Evolutionary conservation across 2,888 invertebrate genomes (phyloP).

Genomic region (Diarsia dahlii): DNA sequence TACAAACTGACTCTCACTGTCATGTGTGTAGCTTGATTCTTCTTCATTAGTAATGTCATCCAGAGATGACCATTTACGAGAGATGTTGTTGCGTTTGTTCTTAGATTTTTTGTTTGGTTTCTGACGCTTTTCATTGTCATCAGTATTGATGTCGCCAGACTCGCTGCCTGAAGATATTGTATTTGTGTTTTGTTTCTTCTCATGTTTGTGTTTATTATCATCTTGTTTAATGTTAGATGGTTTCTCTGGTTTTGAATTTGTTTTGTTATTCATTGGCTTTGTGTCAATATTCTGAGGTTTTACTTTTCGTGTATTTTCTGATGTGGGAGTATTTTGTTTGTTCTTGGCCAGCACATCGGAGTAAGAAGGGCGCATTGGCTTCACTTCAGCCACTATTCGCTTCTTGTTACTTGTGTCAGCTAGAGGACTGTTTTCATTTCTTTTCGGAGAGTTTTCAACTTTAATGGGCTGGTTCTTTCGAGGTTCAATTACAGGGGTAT

Average conservation of each 20-base stretch:
- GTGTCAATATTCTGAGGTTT: slow-evolving; percentile 84
- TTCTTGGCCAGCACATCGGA: slow-evolving; percentile 95
- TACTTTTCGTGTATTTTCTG: slow-evolving; percentile 87
- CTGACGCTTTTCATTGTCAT: slow-evolving; percentile 84
- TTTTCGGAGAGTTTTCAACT: slow-evolving; percentile 82
- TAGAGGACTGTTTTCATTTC: slow-evolving; percentile 85
- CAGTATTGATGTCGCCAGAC: slow-evolving; percentile 86
- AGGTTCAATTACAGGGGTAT: slow-evolving; percentile 76
- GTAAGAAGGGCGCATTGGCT: slow-evolving; percentile 96
- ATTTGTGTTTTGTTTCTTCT: slow-evolving; percentile 80
- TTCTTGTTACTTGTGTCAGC: slow-evolving; percentile 91
- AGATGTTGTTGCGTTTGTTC: slow-evolving; percentile 85
- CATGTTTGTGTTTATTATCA: slow-evolving; percentile 82
- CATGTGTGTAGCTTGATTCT: slow-evolving; percentile 76
- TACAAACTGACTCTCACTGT: slow-evolving; percentile 85
- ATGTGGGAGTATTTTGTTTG: slow-evolving; percentile 86
- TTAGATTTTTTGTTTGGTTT: slow-evolving; percentile 84
- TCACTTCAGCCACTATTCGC: slow-evolving; percentile 95
- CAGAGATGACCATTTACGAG: slow-evolving; percentile 91
- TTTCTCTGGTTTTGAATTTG: slow-evolving; percentile 84
- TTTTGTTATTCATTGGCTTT: slow-evolving; percentile 82
- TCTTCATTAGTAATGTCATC: slow-evolving; percentile 89
- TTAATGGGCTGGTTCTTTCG: slow-evolving; percentile 76
- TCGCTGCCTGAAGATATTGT: slow-evolving; percentile 89
- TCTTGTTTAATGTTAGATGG: slow-evolving; percentile 75